Evolutionary conservation across 2,797 vertebrate genomes (phyloP).

Genomic region (Tapera naevia): DNA sequence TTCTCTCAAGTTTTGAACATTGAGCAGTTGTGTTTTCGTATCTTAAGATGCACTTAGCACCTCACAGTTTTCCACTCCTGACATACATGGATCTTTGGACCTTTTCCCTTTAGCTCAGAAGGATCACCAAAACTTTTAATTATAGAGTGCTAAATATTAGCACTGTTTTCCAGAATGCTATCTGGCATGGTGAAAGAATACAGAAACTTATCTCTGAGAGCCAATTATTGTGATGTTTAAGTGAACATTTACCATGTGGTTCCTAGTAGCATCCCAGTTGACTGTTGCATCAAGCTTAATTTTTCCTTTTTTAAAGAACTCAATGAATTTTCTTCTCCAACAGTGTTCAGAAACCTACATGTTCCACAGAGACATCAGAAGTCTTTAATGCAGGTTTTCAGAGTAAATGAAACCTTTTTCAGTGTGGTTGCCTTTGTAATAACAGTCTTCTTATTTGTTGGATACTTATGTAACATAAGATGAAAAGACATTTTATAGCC

Average conservation of each 20-base stretch:
- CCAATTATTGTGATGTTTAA: neutral
- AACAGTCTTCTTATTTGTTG: conserved; percentile 70
- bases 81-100: neutral
- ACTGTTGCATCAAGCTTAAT: neutral
- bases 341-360: neutral
- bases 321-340: neutral
- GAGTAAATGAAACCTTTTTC: conserved; percentile 55
- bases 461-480: conserved; percentile 65
- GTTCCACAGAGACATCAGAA: conserved; percentile 61
- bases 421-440: conserved; percentile 67
- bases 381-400: conserved; percentile 54
- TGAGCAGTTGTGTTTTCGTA: neutral
- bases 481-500: conserved; percentile 74
- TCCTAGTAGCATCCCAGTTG: neutral
- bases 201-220: neutral
- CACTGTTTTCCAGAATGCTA: neutral
- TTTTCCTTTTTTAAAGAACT: neutral
- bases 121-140: neutral
- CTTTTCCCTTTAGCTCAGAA: neutral
- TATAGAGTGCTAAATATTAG: neutral
- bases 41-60: neutral
- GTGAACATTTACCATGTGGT: neutral
- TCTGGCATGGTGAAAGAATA: neutral
- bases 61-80: neutral
- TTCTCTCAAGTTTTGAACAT: neutral